phyloP scores from a whole-genome alignment of 1,140 invertebrate genomes.

The Orchestia grillus region DNA sequence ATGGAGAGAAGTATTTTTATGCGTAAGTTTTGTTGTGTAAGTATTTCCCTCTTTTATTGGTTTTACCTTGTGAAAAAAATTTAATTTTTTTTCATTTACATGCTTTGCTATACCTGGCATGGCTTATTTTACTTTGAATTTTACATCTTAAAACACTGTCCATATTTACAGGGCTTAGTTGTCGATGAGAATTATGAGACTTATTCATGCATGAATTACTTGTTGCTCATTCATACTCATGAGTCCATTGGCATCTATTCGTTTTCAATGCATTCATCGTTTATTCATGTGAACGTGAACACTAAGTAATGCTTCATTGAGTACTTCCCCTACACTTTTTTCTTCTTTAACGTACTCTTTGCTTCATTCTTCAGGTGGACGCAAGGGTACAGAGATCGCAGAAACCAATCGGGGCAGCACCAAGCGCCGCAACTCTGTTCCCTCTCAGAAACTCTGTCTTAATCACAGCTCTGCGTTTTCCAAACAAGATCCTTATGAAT shows the following conservation, averaged over 20 bases:
- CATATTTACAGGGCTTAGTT: not conserved
- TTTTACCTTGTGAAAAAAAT: not conserved
- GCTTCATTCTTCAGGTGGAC: not conserved
- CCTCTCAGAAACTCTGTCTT: not conserved
- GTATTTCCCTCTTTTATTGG: not conserved
- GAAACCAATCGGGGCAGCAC: not conserved
- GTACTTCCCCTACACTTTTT: not conserved
- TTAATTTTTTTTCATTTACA: not conserved
- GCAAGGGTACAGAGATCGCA: not conserved
- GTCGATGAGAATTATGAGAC: not conserved
- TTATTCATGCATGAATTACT: not conserved
- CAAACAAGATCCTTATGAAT: conserved; percentile 45
- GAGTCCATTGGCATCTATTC: not conserved
- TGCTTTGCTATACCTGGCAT: not conserved
- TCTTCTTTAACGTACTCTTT: not conserved
- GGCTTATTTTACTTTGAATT: not conserved
- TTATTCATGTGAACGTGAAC: not conserved
- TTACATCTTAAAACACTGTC: not conserved
- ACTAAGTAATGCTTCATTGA: not conserved
- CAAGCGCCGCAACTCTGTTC: not conserved
- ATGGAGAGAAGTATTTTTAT: not conserved
- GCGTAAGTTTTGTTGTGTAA: not conserved
- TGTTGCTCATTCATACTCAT: not conserved
- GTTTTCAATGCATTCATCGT: not conserved
- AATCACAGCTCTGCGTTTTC: not conserved